These are phyloP conservation scores for Aphelenchoides besseyi DNA, from an alignment of 1,140 invertebrate genomes.

Conservation along the genomic window DNA sequence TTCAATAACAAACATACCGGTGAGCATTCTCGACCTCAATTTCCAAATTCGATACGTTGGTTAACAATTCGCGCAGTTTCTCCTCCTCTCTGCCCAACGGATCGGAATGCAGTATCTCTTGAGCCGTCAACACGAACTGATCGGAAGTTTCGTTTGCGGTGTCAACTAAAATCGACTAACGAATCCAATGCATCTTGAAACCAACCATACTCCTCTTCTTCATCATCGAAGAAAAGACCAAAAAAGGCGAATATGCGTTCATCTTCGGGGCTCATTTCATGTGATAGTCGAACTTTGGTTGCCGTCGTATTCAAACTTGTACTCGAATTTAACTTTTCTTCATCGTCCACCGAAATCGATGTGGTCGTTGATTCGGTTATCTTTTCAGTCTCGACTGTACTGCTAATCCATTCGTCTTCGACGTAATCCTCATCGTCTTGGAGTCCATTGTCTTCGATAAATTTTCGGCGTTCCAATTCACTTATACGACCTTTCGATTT, in stretches of 20 bases:
- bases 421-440: constrained; percentile 1
- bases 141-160: constrained; percentile 12
- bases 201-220: constrained; percentile 16
- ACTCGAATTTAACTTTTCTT: constrained; percentile 3
- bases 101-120: constrained; percentile 32
- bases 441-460: background rate
- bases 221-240: background rate
- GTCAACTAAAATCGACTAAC: background rate
- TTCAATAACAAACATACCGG: constrained; percentile 22
- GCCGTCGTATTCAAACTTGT: no score
- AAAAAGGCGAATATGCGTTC: constrained; percentile 16
- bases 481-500: background rate
- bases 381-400: background rate
- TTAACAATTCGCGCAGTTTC: constrained; percentile 23
- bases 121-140: constrained; percentile 26
- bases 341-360: background rate
- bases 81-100: constrained; percentile 20
- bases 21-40: background rate
- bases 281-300: background rate
- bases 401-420: background rate
- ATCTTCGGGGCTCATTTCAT: constrained; percentile 6
- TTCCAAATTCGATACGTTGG: constrained; percentile 28
- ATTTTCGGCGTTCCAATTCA: background rate
- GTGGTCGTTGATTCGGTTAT: background rate
- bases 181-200: background rate